Conservation (phyloP, 2,888 invertebrate species). For the Dysmachus trigonus region DNA sequence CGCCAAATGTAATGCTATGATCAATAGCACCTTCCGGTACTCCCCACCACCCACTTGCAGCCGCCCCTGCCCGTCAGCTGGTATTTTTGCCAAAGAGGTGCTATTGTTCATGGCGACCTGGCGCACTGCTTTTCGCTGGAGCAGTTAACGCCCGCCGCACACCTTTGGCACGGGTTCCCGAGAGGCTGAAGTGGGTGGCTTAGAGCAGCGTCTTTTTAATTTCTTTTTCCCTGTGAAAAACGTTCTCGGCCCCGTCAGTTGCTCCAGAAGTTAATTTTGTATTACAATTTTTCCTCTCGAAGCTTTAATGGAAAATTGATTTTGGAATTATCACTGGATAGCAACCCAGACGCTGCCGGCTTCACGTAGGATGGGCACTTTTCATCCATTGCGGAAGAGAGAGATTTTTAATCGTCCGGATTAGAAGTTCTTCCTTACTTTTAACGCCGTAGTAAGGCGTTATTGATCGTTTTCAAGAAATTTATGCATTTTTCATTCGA, state of each 20-base stretch:
- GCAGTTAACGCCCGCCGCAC: slow-evolving; percentile 1
- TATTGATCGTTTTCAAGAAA: not conserved
- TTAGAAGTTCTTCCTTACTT: not conserved
- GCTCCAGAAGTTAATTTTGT: not conserved
- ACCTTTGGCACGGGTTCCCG: not conserved
- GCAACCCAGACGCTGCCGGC: not conserved
- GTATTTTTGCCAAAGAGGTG: not conserved
- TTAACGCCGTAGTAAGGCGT: not conserved
- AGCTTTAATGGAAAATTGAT: not conserved
- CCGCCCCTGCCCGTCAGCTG: not conserved
- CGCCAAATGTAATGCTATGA: slow-evolving; percentile 37
- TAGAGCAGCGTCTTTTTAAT: not conserved
- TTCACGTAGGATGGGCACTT: not conserved
- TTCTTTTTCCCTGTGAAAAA: not conserved
- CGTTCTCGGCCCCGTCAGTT: not conserved
- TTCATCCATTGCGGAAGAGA: not conserved
- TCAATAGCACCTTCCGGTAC: not conserved
- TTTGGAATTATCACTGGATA: not conserved
- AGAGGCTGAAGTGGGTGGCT: not conserved
- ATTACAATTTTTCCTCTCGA: not conserved
- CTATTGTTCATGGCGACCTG: slow-evolving; percentile 1
- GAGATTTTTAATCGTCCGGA: not conserved
- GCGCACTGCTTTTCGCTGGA: not conserved
- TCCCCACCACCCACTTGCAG: not conserved
- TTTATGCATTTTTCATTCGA: not conserved